phyloP scores from a whole-genome alignment of 2,797 vertebrate species.

The Leuciscus waleckii region DNA sequence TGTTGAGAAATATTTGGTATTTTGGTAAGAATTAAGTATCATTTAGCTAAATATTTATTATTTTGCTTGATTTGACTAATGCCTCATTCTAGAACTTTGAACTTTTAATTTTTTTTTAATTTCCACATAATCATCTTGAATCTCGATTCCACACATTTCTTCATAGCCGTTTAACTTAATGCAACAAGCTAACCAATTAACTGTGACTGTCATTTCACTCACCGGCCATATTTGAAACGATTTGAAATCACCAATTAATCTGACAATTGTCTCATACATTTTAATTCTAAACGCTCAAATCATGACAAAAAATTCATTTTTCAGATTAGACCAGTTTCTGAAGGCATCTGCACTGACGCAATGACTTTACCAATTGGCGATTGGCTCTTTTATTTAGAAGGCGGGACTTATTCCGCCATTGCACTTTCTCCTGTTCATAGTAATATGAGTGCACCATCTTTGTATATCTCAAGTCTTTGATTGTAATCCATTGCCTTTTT shows the following conservation, averaged over 20 bases:
- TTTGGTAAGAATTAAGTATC: not conserved
- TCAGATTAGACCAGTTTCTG: too few species aligned
- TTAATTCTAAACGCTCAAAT: not conserved
- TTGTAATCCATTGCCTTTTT: slow-evolving; percentile 44
- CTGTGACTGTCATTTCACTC: not conserved
- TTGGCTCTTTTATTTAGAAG: not conserved
- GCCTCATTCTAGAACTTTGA: not conserved
- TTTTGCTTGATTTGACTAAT: not conserved
- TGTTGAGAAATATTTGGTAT: not conserved
- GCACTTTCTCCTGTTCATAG: not conserved
- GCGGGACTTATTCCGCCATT: not conserved
- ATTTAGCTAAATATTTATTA: not conserved
- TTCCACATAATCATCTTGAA: not conserved
- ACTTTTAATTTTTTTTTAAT: not conserved
- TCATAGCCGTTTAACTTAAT: not conserved
- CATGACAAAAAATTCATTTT: not conserved
- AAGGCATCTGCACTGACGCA: not conserved
- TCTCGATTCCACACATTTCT: not conserved
- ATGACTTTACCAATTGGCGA: not conserved
- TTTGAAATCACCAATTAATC: not conserved
- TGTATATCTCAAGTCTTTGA: not conserved
- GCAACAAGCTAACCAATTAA: not conserved
- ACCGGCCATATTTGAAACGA: not conserved
- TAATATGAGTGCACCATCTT: not conserved
- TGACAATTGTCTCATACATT: not conserved